Base-by-base conservation (phyloP, 2,113 vertebrate species). In the Bothrops jararaca region DNA sequence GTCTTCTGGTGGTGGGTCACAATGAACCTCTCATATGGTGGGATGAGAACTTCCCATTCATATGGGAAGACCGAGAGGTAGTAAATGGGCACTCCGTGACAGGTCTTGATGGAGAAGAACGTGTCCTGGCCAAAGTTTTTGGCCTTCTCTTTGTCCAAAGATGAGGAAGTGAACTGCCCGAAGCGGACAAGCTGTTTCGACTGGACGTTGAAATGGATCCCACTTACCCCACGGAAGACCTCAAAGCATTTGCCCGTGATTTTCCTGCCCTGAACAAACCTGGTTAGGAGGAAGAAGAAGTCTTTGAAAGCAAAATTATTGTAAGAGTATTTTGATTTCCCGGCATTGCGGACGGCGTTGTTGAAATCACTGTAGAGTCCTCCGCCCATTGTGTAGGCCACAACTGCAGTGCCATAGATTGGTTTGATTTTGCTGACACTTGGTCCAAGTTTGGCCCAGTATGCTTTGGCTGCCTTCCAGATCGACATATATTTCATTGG, bases 171-270 rank as follows among this genome's bases (percentile, higher is more conserved):
- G n/a, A n/a, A n/a, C n/a, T n/a, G n/a, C n/a, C n/a, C n/a, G n/a
- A n/a, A n/a, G n/a, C n/a, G n/a, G n/a, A n/a, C n/a, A n/a, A n/a
- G n/a, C n/a, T n/a, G n/a, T n/a, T n/a, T n/a, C n/a, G n/a, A n/a
- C n/a, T n/a, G n/a, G n/a, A n/a, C n/a, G n/a, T n/a, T n/a, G n/a
- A n/a, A 69, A 29, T 0, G 12, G 29, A n/a, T 0, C 1, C 24
- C 24, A 1, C 12, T 13, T 12, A 69, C 29, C 60, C 60, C 29
- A 0, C 60, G 4, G 60, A n/a, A 69, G 29, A 69, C 60, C 26
- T n/a, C 11, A 2, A n/a, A 13, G 26, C 60, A 64, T 12, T 8
- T 9, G 23, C 7, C 10, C 1, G 0, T 29, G 0, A 1, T 29
- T 26, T n/a, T n/a, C 60, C 11, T 12, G 60, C 10, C 24, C 60